Conservation (phyloP, 2,888 invertebrate species). For the Teleiodes luculella region DNA sequence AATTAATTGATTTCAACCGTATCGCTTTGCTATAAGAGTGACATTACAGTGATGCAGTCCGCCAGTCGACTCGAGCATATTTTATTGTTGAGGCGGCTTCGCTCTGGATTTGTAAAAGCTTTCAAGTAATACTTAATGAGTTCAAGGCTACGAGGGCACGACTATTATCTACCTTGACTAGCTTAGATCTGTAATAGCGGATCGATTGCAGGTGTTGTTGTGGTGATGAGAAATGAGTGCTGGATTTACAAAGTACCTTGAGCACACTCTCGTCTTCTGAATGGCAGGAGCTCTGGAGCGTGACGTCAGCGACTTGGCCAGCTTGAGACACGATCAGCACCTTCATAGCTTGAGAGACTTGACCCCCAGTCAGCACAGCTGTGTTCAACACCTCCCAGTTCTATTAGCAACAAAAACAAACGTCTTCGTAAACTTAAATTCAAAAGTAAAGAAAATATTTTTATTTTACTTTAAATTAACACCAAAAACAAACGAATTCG, state of each 20-base stretch:
- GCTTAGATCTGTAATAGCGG: too few species aligned
- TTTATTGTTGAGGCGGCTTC: too few species aligned
- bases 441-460: neutral
- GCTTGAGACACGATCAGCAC: conserved; percentile 96
- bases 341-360: conserved; percentile 96
- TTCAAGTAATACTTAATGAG: too few species aligned
- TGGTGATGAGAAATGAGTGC: neutral
- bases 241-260: conserved; percentile 82
- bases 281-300: conserved; percentile 95
- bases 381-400: conserved; percentile 97
- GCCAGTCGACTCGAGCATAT: too few species aligned
- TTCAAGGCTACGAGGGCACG: too few species aligned
- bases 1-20: too few species aligned
- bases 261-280: conserved; percentile 97
- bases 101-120: too few species aligned
- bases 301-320: conserved; percentile 96
- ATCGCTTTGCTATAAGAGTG: too few species aligned
- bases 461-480: conserved; percentile 4
- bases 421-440: too few species aligned
- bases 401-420: conserved; percentile 61
- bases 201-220: neutral
- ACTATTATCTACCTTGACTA: too few species aligned
- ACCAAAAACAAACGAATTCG: conserved; percentile 10
- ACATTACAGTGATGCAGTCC: too few species aligned
- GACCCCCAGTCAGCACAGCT: conserved; percentile 94